These are phyloP conservation scores for Diloba caeruleocephala DNA, from an alignment of 2,888 invertebrate genomes.

Conservation along the genomic window DNA sequence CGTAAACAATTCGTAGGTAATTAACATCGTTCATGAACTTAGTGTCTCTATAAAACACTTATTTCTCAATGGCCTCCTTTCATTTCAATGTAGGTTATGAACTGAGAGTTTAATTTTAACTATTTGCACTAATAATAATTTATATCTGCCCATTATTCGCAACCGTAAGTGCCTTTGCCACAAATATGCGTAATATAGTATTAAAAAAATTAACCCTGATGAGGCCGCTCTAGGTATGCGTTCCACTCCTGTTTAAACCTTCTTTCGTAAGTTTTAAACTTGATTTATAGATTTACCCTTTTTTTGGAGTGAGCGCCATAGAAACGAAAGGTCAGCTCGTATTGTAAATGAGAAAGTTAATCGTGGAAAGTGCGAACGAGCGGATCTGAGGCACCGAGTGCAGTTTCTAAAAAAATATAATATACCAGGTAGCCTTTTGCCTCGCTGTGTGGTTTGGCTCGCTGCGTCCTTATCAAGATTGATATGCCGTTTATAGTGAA, in stretches of 20 bases:
- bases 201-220: no score
- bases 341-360: conserved; percentile 88
- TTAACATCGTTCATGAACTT: conserved; percentile 52
- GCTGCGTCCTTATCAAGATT: conserved; percentile 17
- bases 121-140: no score
- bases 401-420: conserved; percentile 75
- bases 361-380: conserved; percentile 85
- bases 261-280: conserved; percentile 20
- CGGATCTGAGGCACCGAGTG: conserved; percentile 76
- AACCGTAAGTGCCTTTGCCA: no score
- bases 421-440: conserved; percentile 57
- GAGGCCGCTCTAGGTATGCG: no score
- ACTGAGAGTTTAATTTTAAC: conserved; percentile 49
- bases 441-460: conserved; percentile 33
- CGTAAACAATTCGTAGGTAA: conserved; percentile 32
- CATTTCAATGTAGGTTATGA: conserved; percentile 52
- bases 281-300: conserved; percentile 61
- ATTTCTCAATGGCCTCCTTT: conserved; percentile 57
- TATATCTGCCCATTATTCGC: no score
- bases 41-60: conserved; percentile 54
- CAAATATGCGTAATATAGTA: no score
- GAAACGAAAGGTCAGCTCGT: conserved; percentile 85
- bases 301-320: conserved; percentile 73
- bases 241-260: conserved; percentile 4
- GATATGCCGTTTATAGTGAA: neutral